Conservation (phyloP, 2,888 invertebrate species). For the Drosophila crucigera region DNA sequence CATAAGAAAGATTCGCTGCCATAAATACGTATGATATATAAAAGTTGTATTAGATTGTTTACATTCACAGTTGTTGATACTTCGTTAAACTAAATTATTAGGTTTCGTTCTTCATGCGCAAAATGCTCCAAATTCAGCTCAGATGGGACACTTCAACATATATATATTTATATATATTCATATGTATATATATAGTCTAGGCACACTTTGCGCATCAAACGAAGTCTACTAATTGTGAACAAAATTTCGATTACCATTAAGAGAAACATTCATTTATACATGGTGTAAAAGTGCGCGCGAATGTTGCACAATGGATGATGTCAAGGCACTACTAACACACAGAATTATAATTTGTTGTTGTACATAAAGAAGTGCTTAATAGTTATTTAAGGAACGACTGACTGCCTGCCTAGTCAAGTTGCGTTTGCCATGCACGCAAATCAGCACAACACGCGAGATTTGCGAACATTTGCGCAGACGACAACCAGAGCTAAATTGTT, state of each 20-base stretch:
- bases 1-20: slow-evolving; percentile 47
- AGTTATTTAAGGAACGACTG: slow-evolving; percentile 63
- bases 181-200: not conserved
- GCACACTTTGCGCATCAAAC: slow-evolving; percentile 45
- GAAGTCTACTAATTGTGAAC: slow-evolving; percentile 61
- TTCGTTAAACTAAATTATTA: slow-evolving; percentile 56
- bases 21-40: slow-evolving; percentile 53
- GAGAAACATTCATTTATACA: slow-evolving; percentile 58
- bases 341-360: slow-evolving; percentile 50
- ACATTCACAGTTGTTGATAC: slow-evolving; percentile 63
- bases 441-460: slow-evolving; percentile 77
- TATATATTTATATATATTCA: not conserved
- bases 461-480: slow-evolving; percentile 61
- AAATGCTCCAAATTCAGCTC: slow-evolving; percentile 26
- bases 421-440: slow-evolving; percentile 63
- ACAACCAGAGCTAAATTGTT: slow-evolving; percentile 48
- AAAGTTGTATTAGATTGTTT: slow-evolving; percentile 49
- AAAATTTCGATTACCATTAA: slow-evolving; percentile 63
- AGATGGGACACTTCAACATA: not conserved
- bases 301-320: slow-evolving; percentile 51
- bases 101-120: slow-evolving; percentile 40
- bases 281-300: slow-evolving; percentile 36
- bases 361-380: slow-evolving; percentile 74
- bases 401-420: slow-evolving; percentile 49
- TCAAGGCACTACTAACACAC: slow-evolving; percentile 47